Percentiles rank a stretch among this genome's conserved stretches.
Conservation (phyloP, 1,140 invertebrate genomes). For the Heterodera carotae region DNA sequence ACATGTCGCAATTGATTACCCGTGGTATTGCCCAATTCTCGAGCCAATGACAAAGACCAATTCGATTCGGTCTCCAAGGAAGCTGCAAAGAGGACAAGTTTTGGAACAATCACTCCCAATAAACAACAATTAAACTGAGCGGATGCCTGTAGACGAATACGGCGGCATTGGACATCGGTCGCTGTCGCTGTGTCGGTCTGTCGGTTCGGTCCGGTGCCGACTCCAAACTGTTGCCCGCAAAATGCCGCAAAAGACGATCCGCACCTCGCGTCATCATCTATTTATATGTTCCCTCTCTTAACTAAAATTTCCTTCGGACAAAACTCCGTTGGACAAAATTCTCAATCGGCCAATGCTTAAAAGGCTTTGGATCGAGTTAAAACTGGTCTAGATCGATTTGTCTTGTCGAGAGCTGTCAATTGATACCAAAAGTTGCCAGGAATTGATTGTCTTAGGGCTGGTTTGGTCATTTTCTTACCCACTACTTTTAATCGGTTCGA, state of each 20-base stretch:
- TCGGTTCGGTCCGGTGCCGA: background rate
- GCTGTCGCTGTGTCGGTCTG: background rate
- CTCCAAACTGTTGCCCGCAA: background rate
- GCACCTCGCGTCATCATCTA: background rate
- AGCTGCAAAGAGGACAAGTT: background rate
- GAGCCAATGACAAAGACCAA: slow-evolving; percentile 18
- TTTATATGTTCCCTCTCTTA: too few species aligned
- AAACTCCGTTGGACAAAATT: too few species aligned
- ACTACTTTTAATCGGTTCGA: too few species aligned
- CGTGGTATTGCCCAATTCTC: slow-evolving; percentile 21
- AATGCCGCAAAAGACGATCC: background rate
- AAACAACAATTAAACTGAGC: background rate
- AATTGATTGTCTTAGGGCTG: too few species aligned
- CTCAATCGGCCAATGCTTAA: too few species aligned
- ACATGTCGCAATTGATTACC: slow-evolving; percentile 12
- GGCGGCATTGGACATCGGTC: slow-evolving; percentile 3
- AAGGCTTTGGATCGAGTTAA: too few species aligned
- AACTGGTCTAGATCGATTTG: too few species aligned
- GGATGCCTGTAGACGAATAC: slow-evolving; percentile 19
- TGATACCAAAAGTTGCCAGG: too few species aligned
- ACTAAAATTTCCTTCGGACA: too few species aligned
- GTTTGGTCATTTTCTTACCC: too few species aligned
- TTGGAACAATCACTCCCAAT: background rate
- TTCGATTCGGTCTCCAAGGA: slow-evolving; percentile 5
- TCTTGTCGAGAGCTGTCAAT: too few species aligned